These are phyloP conservation scores for Pempheris klunzingeri DNA, from an alignment of 2,797 vertebrate genomes.

Conservation along the genomic window DNA sequence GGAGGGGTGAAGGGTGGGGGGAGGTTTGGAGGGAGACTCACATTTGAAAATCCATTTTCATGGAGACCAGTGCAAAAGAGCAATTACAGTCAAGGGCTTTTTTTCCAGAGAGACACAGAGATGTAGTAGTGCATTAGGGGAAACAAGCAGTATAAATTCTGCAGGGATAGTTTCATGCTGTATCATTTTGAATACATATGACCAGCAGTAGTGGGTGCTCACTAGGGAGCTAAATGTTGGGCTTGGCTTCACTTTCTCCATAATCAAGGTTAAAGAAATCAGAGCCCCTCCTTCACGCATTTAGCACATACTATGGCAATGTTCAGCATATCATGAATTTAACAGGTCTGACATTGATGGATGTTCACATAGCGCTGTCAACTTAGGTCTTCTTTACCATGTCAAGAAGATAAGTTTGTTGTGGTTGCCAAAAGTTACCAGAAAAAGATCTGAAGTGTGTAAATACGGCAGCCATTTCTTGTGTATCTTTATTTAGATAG, in stretches of 20 bases:
- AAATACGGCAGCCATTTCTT: slow-evolving; percentile 49
- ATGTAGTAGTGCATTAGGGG: slow-evolving; percentile 68
- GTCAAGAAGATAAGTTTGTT: slow-evolving; percentile 49
- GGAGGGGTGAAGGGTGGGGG: slow-evolving; percentile 43
- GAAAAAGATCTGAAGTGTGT: slow-evolving; percentile 56
- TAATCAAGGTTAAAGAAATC: slow-evolving; percentile 57
- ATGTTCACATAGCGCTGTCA: slow-evolving; percentile 39
- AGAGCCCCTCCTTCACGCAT: slow-evolving; percentile 23
- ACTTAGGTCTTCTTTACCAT: slow-evolving; percentile 9
- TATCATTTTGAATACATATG: slow-evolving; percentile 65
- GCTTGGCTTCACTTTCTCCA: slow-evolving; percentile 42
- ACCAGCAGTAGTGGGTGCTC: slow-evolving; percentile 48
- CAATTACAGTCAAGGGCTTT: slow-evolving; percentile 77
- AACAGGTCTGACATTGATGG: slow-evolving; percentile 56
- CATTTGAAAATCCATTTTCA: slow-evolving; percentile 85
- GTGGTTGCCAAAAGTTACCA: slow-evolving; percentile 54
- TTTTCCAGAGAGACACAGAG: slow-evolving; percentile 55
- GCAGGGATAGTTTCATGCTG: slow-evolving; percentile 54
- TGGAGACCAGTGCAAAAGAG: slow-evolving; percentile 77
- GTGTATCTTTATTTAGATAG: slow-evolving; percentile 64
- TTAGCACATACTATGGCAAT: slow-evolving; percentile 16
- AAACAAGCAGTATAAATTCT: slow-evolving; percentile 65
- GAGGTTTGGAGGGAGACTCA: slow-evolving; percentile 48
- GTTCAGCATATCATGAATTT: slow-evolving; percentile 41
- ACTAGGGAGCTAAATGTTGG: slow-evolving; percentile 53